Evolutionary conservation across 37 sponge, comb jelly and placozoan genomes (phyloP).

Genomic region (Dysidea cf. avara): DNA sequence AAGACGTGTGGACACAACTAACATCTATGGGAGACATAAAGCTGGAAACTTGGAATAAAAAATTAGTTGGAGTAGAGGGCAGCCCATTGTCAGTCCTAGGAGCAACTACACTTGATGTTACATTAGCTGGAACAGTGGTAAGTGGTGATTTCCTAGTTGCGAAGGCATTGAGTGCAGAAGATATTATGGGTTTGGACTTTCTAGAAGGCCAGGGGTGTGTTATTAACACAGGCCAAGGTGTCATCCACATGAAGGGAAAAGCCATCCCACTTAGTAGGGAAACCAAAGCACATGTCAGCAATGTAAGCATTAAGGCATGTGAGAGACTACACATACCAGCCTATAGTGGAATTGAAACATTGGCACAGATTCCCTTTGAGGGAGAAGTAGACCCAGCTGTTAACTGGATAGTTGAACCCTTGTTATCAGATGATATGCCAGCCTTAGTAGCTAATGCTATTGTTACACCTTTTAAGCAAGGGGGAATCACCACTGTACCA

Average conservation of each 20-base stretch:
- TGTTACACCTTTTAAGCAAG: background rate
- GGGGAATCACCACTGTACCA: background rate
- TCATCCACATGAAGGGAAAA: slow-evolving; percentile 1
- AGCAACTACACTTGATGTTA: background rate
- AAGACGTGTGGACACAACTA: slow-evolving; percentile 4
- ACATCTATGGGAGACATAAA: background rate
- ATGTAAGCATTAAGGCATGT: background rate
- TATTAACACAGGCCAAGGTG: background rate
- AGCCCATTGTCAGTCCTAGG: slow-evolving; percentile 19
- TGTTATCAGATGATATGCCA: no score
- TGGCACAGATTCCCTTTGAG: background rate
- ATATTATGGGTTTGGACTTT: slow-evolving; percentile 29
- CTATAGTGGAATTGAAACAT: slow-evolving; percentile 12
- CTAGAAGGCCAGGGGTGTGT: slow-evolving; percentile 1
- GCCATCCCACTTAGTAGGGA: slow-evolving; percentile 1
- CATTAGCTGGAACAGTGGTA: background rate
- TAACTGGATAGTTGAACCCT: slow-evolving; percentile 4
- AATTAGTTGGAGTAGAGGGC: slow-evolving; percentile 40
- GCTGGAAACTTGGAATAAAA: slow-evolving; percentile 27
- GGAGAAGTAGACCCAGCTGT: background rate
- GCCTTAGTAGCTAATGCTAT: no score
- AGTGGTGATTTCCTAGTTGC: slow-evolving; percentile 5
- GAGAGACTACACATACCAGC: slow-evolving; percentile 24
- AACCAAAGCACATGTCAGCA: background rate
- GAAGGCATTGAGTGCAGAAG: slow-evolving; percentile 15